Base-by-base conservation (phyloP, 2,113 vertebrate genomes). In the Leucopternis melanops region DNA sequence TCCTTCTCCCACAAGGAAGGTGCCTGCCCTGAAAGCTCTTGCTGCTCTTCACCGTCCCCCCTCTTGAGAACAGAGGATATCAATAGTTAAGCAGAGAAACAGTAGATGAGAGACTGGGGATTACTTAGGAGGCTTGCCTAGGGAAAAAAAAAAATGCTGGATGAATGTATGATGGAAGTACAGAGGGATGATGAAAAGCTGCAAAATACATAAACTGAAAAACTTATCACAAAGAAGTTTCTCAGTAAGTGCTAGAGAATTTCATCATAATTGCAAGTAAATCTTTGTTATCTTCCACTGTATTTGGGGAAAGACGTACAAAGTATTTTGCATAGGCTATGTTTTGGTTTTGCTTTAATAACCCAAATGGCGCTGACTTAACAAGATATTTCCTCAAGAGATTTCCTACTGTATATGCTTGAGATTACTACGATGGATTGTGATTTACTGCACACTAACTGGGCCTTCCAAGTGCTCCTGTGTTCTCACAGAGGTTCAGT, bases 401-500 rank as follows among this genome's bases (percentile, higher is more conserved):
- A 86, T 62, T 86, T 79, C 58, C 55, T 34, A 44, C 40, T 61
- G 63, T 55, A 77, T 54, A 63, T 54, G 19, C 95, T 94, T 97
- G 95, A 95, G 82, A 97, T 97, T 97, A 94, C 95, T 95, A 92
- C 96, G 98, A 98, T 98, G 94, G 98, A 98, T 97, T 77, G 97
- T 96, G 96, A 94, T 96, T 83, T 90, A 86, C 95, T 94, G 90
- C 79, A 93, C 90, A 96, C 95, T 97, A 97, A 98, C 96, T 95
- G 96, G 83, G 82, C 25, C 81, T 97, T 87, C 97, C 90, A 96
- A 66, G 79, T 54, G 83, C 79, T 93, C n/a, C 13, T 93, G 10
- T 79, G 95, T 97, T 98, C 93, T 98, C 94, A 97, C 79, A 71
- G 88, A 98, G 97, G 97, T 98, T 98, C 98, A 98, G 98, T 89